Evolutionary conservation across 64 coral and sea anemone genomes (phyloP).

Genomic region (Catalaphyllia jardinei): DNA sequence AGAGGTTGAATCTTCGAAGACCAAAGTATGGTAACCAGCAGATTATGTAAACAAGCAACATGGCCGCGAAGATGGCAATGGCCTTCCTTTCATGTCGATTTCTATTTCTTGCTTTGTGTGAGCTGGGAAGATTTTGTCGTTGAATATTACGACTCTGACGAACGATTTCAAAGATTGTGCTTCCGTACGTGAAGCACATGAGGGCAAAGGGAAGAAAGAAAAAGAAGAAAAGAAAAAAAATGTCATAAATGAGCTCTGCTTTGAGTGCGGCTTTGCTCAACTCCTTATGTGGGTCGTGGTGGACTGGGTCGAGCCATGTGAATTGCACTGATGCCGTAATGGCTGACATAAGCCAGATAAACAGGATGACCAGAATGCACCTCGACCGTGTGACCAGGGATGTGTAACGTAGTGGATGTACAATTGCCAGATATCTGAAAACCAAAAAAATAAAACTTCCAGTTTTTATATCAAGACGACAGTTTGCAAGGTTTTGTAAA

Average conservation of each 20-base stretch:
- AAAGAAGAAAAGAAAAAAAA: constrained; percentile 36
- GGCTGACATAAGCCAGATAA: constrained; percentile 40
- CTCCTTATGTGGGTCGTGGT: not conserved
- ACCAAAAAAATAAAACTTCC: not conserved
- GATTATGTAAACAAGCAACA: constrained; percentile 54
- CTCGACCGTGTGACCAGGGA: constrained; percentile 41
- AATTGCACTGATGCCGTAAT: constrained; percentile 48
- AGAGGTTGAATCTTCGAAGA: constrained; percentile 9
- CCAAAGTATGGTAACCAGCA: constrained; percentile 77
- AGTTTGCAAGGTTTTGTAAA: no score
- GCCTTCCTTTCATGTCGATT: constrained; percentile 58
- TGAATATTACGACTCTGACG: constrained; percentile 62
- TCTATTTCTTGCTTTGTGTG: not conserved
- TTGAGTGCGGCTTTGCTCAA: constrained; percentile 20
- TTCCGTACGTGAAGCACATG: constrained; percentile 72
- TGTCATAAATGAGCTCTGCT: constrained; percentile 55
- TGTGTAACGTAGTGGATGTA: constrained; percentile 66
- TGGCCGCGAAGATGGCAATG: constrained; percentile 56
- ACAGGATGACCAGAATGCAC: constrained; percentile 29
- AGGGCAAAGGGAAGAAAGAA: constrained; percentile 60
- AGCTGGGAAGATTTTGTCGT: constrained; percentile 41
- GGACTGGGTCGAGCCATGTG: constrained; percentile 40
- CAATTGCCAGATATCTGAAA: constrained; percentile 65
- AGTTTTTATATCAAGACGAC: not conserved
- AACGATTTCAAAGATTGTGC: constrained; percentile 55